These are phyloP conservation scores for Smittia sp. DNA, from an alignment of 2,888 invertebrate species.

Conservation along the genomic window DNA sequence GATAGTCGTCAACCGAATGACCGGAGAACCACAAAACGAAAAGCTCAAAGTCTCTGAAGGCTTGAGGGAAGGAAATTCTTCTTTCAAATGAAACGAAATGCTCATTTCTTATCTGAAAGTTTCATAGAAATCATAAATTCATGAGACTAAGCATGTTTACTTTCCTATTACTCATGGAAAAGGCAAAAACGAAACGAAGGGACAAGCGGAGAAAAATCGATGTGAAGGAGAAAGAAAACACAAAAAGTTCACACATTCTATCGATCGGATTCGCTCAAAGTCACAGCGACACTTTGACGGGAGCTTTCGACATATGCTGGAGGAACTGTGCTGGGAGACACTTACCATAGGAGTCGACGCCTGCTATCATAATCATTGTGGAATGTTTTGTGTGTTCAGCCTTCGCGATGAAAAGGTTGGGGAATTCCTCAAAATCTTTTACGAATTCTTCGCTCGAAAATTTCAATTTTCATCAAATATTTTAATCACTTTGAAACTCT, in stretches of 20 bases:
- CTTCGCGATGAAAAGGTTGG: not conserved
- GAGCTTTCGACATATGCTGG: constrained; percentile 1
- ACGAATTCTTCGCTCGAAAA: not conserved
- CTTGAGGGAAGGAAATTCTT: too few species aligned
- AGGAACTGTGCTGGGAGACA: not conserved
- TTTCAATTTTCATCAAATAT: not conserved
- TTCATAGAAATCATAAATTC: not conserved
- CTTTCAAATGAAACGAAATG: too few species aligned
- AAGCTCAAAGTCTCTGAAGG: too few species aligned
- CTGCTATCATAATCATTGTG: constrained; percentile 39
- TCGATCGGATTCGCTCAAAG: not conserved
- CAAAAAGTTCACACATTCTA: constrained; percentile 12
- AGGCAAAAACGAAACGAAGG: not conserved
- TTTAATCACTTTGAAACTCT: not conserved
- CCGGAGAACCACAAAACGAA: too few species aligned
- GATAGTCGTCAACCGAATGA: too few species aligned
- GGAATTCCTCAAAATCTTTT: not conserved
- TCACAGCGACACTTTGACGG: not conserved
- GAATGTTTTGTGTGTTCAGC: not conserved
- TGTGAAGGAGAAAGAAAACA: not conserved
- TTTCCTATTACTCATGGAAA: constrained; percentile 9
- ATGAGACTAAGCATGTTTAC: constrained; percentile 8
- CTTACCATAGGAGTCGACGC: constrained; percentile 39
- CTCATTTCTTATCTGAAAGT: not conserved
- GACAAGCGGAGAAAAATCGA: not conserved